Evolutionary conservation across 2,113 vertebrate species (phyloP), one percentile per base, ranked within the genome.

Genomic region (Burhinus bistriatus): DNA sequence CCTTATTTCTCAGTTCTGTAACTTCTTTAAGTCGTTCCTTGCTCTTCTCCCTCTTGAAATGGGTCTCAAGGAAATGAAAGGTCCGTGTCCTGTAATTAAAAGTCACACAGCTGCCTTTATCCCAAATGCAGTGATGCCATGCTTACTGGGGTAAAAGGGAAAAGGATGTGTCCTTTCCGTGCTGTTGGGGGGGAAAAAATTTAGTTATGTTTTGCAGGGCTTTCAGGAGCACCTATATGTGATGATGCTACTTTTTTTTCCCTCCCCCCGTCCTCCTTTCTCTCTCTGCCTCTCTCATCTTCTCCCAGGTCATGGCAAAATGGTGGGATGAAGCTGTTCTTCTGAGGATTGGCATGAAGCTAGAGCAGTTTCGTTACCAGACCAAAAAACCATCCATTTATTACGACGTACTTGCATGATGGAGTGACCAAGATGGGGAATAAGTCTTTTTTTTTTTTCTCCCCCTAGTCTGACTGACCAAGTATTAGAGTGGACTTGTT

Each of bases 241-340:
- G 38, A 69, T 64, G 9, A n/a, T 71, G 34, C 15, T 77, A 9
- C 26, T n/a, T 21, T 40, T 34, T 7, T 72, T 62, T 64, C 11
- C 10, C 54, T 58, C 12, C 10, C 5, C 7, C 25, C 29, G 6
- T 15, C 7, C 4, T 19, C 5, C 2, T 40, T 36, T 47, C 25
- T 51, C 5, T 9, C 52, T 77, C 51, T 90, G 34, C 15, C 13
- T 72, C n/a, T 81, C 20, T 62, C 18, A n/a, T 69, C 45, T 71
- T 90, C 52, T 95, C n/a, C 25, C 77, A 98, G 97, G 95, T 98
- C 77, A 98, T 98, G 97, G 96, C 92, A 59, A 98, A 98, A 73
- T 98, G 97, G 97, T 98, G 97, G 97, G 95, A 98, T 72, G 97
- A 98, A 97, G 96, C 95, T 44, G 55, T 97, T 89, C 94, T 97